Conservation (phyloP, 2,797 vertebrate species). For the Meda fulgida region DNA sequence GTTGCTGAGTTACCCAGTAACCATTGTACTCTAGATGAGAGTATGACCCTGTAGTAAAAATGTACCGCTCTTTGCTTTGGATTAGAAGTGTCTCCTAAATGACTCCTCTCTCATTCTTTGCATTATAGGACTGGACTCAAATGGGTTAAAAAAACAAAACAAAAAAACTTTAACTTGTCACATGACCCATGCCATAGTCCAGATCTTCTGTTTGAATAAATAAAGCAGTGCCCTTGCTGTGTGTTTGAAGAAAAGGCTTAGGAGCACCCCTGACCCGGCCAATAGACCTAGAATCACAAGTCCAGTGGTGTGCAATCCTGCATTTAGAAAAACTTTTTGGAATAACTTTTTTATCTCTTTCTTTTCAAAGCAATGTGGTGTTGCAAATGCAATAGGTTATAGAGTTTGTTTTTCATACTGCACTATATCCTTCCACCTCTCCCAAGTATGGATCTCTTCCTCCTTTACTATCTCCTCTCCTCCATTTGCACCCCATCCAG, state of each 20-base stretch:
- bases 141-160: not conserved
- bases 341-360: not conserved
- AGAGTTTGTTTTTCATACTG: not conserved
- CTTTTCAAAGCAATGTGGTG: not conserved
- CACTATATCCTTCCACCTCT: constrained; percentile 22
- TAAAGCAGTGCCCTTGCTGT: not conserved
- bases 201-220: constrained; percentile 39
- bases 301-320: constrained; percentile 2
- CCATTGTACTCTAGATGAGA: not conserved
- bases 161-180: not conserved
- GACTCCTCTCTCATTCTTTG: not conserved
- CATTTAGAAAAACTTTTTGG: not conserved
- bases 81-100: not conserved
- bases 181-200: constrained; percentile 1
- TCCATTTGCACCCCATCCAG: not conserved
- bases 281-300: not conserved
- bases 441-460: constrained; percentile 6
- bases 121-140: not conserved
- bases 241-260: constrained; percentile 23
- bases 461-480: not conserved
- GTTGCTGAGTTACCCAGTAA: constrained; percentile 20
- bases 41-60: constrained; percentile 12
- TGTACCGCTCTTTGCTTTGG: not conserved
- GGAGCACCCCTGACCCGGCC: constrained; percentile 1
- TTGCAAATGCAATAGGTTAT: not conserved